Conservation (phyloP, 2,888 invertebrate species). For the Cinara cedri region DNA sequence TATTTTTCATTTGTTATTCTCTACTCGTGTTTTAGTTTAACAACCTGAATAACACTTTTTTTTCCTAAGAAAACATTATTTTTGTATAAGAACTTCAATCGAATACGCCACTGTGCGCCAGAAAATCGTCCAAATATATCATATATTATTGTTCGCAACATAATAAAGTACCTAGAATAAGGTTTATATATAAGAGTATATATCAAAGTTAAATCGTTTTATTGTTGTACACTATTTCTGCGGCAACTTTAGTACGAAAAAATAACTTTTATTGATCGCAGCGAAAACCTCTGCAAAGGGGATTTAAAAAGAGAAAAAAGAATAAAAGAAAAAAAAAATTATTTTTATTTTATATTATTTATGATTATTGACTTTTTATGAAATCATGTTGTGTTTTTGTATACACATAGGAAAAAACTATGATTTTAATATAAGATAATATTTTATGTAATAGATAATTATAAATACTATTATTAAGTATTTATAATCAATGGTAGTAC, state of each 20-base stretch:
- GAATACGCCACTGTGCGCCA: neutral
- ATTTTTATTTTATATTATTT: slow-evolving; percentile 1
- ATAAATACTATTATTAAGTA: too few species aligned
- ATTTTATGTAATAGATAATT: too few species aligned
- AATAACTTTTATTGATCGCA: neutral
- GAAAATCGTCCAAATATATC: neutral
- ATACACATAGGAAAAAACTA: neutral
- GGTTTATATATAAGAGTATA: too few species aligned
- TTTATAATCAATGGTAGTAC: too few species aligned
- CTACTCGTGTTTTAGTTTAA: too few species aligned
- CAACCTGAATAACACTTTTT: too few species aligned
- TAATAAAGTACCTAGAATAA: neutral
- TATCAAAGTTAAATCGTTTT: slow-evolving; percentile 1
- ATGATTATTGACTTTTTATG: neutral
- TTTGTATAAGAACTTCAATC: too few species aligned
- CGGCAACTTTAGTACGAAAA: neutral
- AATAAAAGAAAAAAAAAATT: neutral
- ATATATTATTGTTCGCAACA: neutral
- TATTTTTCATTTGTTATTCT: too few species aligned
- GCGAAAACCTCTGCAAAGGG: neutral
- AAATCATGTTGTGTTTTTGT: neutral
- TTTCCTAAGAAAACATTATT: too few species aligned
- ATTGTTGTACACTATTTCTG: slow-evolving; percentile 5
- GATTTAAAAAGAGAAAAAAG: neutral
- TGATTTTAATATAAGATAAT: too few species aligned